phyloP scores from a whole-genome alignment of 2,797 vertebrate species.

The Cuniculus paca region DNA sequence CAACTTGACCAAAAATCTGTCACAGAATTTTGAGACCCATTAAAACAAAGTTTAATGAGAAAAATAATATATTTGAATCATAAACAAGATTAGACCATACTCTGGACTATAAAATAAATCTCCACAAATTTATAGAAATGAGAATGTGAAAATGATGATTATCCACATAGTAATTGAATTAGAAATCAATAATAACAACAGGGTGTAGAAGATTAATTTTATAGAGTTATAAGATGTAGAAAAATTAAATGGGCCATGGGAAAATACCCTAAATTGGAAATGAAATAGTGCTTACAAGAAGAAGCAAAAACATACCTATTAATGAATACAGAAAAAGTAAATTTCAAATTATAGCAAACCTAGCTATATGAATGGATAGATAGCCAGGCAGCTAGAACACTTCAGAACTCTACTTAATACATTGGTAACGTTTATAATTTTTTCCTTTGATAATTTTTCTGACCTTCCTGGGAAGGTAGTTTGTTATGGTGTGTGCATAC shows the following conservation, averaged over 20 bases:
- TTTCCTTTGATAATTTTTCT: background rate
- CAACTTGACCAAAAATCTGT: too few relatives aligned
- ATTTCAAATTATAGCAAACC: background rate
- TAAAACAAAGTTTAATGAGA: too few relatives aligned
- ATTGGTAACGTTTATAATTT: background rate
- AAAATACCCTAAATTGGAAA: background rate
- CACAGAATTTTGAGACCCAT: too few relatives aligned
- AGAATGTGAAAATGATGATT: background rate
- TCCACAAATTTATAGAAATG: background rate
- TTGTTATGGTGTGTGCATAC: background rate
- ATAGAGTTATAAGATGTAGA: background rate
- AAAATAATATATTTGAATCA: background rate
- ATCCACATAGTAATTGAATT: background rate
- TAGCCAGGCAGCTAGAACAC: background rate
- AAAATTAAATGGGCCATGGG: background rate
- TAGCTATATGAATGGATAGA: background rate
- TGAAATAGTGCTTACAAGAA: background rate
- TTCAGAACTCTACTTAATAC: background rate
- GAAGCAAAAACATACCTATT: background rate
- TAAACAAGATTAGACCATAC: background rate
- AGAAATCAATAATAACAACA: background rate
- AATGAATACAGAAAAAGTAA: background rate
- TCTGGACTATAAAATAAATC: background rate
- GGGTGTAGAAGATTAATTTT: background rate
- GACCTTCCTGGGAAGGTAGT: background rate